Conservation (phyloP, 2,113 vertebrate species). For the Lasiurus borealis region DNA sequence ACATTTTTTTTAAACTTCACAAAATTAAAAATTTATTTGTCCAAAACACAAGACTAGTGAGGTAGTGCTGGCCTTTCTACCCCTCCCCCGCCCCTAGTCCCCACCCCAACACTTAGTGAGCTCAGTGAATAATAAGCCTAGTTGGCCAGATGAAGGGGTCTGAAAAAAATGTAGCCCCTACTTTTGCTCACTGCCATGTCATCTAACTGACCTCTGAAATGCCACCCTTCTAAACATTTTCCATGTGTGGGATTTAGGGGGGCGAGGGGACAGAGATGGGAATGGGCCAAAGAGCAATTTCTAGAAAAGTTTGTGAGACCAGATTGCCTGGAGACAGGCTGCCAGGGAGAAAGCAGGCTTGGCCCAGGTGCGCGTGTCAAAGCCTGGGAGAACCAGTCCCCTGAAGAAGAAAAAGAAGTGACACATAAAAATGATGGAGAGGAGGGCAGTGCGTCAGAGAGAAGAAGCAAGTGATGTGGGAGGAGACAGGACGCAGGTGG, state of each 20-base stretch:
- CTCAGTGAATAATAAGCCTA: background rate
- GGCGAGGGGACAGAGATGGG: no score
- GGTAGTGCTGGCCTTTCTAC: background rate
- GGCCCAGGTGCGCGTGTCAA: background rate
- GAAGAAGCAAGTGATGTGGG: background rate
- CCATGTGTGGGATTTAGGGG: background rate
- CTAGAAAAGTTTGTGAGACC: background rate
- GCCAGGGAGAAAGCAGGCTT: background rate
- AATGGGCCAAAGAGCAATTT: background rate
- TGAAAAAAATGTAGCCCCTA: background rate
- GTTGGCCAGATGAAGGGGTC: background rate
- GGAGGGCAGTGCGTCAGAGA: accelerated
- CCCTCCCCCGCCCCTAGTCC: no score
- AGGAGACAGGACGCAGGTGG: background rate
- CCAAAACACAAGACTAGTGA: background rate
- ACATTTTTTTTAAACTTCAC: background rate
- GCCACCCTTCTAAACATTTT: background rate
- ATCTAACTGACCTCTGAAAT: background rate
- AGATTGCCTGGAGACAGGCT: background rate
- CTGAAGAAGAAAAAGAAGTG: background rate
- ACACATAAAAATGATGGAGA: background rate
- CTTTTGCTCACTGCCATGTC: background rate
- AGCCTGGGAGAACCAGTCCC: background rate
- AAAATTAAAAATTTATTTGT: constrained; percentile 53
- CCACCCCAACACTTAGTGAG: background rate